Conservation (phyloP, 92 coral and sea anemone genomes). For the Palythoa caribaeorum region DNA sequence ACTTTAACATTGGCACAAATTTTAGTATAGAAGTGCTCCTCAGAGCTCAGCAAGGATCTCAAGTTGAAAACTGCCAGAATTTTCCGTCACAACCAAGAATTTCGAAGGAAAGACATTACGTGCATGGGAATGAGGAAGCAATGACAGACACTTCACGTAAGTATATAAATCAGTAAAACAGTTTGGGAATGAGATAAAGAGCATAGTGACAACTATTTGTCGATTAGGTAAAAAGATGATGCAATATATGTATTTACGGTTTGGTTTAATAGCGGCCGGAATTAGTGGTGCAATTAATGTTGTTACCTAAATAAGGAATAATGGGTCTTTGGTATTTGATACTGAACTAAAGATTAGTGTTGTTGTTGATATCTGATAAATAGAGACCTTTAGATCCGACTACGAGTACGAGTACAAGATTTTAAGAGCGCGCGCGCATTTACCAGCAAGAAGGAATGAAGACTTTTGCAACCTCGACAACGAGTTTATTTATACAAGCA, state of each 20-base stretch:
- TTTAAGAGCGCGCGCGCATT: no score
- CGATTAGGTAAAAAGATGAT: slow-evolving; percentile 3
- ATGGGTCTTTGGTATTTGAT: background rate
- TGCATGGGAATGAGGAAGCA: background rate
- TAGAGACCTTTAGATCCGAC: background rate
- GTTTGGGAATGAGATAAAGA: background rate
- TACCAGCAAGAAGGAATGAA: no score
- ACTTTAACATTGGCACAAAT: slow-evolving; percentile 32
- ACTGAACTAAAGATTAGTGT: background rate
- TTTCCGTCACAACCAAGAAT: slow-evolving; percentile 28
- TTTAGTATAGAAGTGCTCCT: slow-evolving; percentile 49
- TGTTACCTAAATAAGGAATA: background rate
- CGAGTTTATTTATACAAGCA: no score
- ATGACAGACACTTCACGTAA: slow-evolving; percentile 44
- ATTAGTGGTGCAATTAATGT: background rate
- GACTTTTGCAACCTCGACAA: no score
- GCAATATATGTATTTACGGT: background rate
- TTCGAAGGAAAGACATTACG: slow-evolving; percentile 29
- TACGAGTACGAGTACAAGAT: no score
- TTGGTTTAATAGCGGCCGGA: background rate
- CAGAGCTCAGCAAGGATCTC: slow-evolving; percentile 30
- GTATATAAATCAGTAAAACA: slow-evolving; percentile 1
- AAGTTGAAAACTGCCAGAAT: slow-evolving; percentile 18
- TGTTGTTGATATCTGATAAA: background rate
- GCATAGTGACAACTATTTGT: background rate